A percentile compares a stretch with the other conserved stretches of the same genome.
phyloP scores from a whole-genome alignment of 2,113 vertebrate species.

The Megalops atlanticus region DNA sequence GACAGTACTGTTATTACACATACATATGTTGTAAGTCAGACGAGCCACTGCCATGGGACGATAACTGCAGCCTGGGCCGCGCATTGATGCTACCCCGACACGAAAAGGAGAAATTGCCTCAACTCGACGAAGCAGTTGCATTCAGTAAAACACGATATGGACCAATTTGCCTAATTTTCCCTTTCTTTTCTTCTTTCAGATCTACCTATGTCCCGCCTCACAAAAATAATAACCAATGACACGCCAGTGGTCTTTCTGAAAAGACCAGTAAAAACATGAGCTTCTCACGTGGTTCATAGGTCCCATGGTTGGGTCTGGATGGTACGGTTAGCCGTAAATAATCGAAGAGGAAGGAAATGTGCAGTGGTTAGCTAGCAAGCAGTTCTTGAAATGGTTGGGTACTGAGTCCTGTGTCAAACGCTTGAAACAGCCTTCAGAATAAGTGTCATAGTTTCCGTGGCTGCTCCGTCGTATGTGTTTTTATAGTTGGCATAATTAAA shows the following conservation, averaged over 20 bases:
- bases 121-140: no score
- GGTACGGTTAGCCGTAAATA: not conserved
- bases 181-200: no score
- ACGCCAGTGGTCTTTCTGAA: not conserved
- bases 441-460: not conserved
- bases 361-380: not conserved
- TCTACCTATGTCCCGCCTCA: not conserved
- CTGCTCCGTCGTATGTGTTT: not conserved
- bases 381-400: slow-evolving; percentile 15
- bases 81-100: no score
- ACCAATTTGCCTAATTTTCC: no score
- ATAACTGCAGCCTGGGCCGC: no score
- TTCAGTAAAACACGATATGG: no score
- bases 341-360: slow-evolving; percentile 26
- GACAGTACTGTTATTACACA: no score
- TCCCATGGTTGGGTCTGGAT: not conserved
- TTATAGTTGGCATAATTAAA: not conserved
- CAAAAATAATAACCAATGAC: slow-evolving; percentile 11
- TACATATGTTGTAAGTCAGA: no score
- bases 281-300: slow-evolving; percentile 6
- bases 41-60: no score
- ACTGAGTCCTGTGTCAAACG: not conserved
- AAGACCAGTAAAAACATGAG: slow-evolving; percentile 12
- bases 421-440: not conserved
- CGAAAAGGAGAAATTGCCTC: no score